A percentile compares a stretch with the other conserved stretches of the same genome.
Evolutionary conservation across 2,113 vertebrate species (phyloP).

Genomic region (Anhinga anhinga): DNA sequence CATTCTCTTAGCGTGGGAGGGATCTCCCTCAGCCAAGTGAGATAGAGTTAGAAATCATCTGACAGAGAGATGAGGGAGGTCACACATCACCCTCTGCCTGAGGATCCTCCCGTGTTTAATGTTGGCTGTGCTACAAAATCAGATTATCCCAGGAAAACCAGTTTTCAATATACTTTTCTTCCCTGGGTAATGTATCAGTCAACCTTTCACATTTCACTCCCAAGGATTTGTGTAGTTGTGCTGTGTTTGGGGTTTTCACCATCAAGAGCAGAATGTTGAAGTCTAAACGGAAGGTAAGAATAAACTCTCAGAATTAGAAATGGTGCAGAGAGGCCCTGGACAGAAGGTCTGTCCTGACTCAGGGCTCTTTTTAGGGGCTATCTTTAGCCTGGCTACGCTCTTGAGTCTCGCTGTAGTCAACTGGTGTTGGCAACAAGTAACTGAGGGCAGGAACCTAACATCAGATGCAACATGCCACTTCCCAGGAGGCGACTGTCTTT

Average conservation of each 20-base stretch:
- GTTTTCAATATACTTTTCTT: neutral
- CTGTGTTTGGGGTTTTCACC: neutral
- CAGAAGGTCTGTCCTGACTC: neutral
- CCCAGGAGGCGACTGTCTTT: neutral
- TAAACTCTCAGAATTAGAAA: neutral
- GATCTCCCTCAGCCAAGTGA: slow-evolving; percentile 7
- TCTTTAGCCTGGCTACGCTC: neutral
- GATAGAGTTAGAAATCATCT: neutral
- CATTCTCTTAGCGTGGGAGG: neutral
- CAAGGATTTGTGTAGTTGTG: neutral
- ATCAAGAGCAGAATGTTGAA: neutral
- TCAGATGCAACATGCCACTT: neutral
- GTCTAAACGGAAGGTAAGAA: neutral
- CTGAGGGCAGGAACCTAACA: neutral
- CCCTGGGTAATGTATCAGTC: slow-evolving; percentile 1
- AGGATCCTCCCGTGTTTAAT: neutral
- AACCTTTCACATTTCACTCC: neutral
- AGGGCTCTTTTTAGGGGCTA: neutral
- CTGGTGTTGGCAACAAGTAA: fast-evolving
- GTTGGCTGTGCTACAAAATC: neutral
- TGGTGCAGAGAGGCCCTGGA: neutral
- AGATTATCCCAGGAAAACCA: slow-evolving; percentile 22
- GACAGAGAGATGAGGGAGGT: slow-evolving; percentile 2
- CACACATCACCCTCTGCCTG: neutral
- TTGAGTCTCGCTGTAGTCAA: neutral